Base-by-base conservation (phyloP, 2,113 vertebrate genomes). In the Geothlypis trichas region DNA sequence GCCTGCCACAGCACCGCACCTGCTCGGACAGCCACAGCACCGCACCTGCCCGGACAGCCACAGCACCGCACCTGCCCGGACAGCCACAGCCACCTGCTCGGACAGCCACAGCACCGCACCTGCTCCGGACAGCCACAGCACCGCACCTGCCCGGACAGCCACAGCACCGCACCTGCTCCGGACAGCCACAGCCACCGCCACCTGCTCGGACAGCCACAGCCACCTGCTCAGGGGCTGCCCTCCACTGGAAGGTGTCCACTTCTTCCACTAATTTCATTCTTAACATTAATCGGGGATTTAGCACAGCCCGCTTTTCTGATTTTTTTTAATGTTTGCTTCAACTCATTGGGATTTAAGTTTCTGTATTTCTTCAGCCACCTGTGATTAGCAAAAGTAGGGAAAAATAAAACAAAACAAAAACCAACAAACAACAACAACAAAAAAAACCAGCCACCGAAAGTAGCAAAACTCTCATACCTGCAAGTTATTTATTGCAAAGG, bases 101-200 rank as follows among this genome's bases (percentile, higher is more conserved):
- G n/a, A n/a, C n/a, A n/a, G 3, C 15, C 4, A 1, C 3, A 10
- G 54, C 72, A 3, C 4, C 12, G 28, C 52, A 10, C 62, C 15
- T 0, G 20, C 9, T 17, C 37, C 37, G 37, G n/a, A n/a, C n/a
- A n/a, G 3, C 15, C 4, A 1, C 3, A 10, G 54, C 72, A 3
- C 4, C 12, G 28, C 52, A 10, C 62, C 15, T 0, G 20, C 9
- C 15, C 37, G 10, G 37, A n/a, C n/a, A n/a, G 3, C 15, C 4
- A 1, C 3, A 10, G 54, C 72, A 3, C 4, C 12, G 28, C 52
- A 10, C 62, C 15, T 0, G 20, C 9, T 17, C 3, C 4, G 0
- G 44, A 44, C 7, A 39, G 31, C 22, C 55, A 5, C 49, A 4
- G 13, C 10, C 3, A 30, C 57, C n/a, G n/a, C n/a, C n/a, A n/a